Conservation (phyloP, 2,113 vertebrate species). For the Pseudorectes ferrugineus region DNA sequence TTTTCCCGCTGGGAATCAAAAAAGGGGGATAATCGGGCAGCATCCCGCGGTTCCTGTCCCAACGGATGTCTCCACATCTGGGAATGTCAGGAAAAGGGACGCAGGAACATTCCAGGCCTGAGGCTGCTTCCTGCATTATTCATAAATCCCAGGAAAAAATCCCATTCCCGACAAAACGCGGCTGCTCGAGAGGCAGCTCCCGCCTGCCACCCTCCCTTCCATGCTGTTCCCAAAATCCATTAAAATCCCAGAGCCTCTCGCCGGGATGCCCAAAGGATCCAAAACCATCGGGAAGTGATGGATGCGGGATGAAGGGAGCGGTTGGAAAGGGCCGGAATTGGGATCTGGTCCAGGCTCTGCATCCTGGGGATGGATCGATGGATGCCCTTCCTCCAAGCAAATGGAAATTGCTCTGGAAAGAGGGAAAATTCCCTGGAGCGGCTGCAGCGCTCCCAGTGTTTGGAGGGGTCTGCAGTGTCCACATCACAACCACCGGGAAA, state of each 20-base stretch:
- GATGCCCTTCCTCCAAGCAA: neutral
- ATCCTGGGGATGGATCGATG: accelerated
- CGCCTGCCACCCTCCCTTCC: neutral
- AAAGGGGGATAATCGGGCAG: neutral
- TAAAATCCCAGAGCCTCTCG: neutral
- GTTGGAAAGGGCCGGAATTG: neutral
- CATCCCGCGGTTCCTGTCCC: accelerated
- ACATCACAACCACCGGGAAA: accelerated
- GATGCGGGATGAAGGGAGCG: accelerated
- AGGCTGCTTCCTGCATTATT: neutral
- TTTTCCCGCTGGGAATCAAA: neutral
- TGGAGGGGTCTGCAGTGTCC: accelerated
- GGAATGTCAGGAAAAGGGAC: neutral
- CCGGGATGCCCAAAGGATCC: accelerated
- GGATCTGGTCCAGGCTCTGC: accelerated
- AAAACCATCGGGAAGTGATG: neutral
- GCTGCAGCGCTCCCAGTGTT: accelerated
- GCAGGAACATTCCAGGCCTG: accelerated
- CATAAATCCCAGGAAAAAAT: neutral
- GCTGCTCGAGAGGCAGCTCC: neutral
- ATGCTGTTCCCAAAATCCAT: neutral
- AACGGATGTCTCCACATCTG: accelerated
- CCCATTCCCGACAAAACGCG: neutral
- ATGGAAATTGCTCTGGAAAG: neutral
- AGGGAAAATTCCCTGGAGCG: neutral